Percentiles rank a stretch among this genome's conserved stretches.
These are phyloP conservation scores for Hozukius guyotensis DNA, from an alignment of 2,797 vertebrate genomes.

Conservation along the genomic window DNA sequence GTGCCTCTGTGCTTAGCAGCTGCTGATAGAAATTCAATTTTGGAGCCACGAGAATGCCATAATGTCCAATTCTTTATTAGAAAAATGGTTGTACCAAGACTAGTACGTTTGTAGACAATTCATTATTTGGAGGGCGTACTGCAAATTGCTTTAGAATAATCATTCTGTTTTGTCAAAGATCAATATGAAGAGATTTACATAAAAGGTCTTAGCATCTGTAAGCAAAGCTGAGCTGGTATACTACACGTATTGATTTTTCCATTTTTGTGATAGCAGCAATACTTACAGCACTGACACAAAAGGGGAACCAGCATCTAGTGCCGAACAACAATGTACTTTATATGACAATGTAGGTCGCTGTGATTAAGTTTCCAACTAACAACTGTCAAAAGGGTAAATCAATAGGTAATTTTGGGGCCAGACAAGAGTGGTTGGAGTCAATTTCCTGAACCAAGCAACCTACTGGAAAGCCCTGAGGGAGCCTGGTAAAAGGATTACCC, in stretches of 20 bases:
- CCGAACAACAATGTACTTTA: slow-evolving; percentile 65
- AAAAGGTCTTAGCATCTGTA: slow-evolving; percentile 1
- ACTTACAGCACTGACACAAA: slow-evolving; percentile 45
- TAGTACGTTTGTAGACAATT: not conserved
- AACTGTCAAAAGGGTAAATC: slow-evolving; percentile 85
- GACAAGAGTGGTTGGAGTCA: slow-evolving; percentile 76
- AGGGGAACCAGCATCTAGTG: slow-evolving; percentile 43
- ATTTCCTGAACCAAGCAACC: slow-evolving; percentile 74
- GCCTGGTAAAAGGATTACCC: slow-evolving; percentile 84
- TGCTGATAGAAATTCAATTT: not conserved
- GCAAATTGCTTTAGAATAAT: slow-evolving; percentile 16
- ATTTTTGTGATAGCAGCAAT: slow-evolving; percentile 39
- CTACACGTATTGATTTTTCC: slow-evolving; percentile 53
- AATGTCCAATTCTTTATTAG: not conserved
- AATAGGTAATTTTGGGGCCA: slow-evolving; percentile 83
- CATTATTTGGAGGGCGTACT: not conserved
- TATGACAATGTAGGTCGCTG: slow-evolving; percentile 78
- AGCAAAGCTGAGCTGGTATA: slow-evolving; percentile 8
- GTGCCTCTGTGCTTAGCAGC: not conserved
- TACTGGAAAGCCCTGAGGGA: slow-evolving; percentile 66
- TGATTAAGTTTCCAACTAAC: slow-evolving; percentile 84
- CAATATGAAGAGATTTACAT: not conserved
- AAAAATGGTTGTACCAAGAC: not conserved
- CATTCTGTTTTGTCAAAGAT: not conserved
- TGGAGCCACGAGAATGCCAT: not conserved